Evolutionary conservation across 1,140 invertebrate species (phyloP), one percentile per base, ranked within the genome.

Genomic region (Gonatopus flavifemur): DNA sequence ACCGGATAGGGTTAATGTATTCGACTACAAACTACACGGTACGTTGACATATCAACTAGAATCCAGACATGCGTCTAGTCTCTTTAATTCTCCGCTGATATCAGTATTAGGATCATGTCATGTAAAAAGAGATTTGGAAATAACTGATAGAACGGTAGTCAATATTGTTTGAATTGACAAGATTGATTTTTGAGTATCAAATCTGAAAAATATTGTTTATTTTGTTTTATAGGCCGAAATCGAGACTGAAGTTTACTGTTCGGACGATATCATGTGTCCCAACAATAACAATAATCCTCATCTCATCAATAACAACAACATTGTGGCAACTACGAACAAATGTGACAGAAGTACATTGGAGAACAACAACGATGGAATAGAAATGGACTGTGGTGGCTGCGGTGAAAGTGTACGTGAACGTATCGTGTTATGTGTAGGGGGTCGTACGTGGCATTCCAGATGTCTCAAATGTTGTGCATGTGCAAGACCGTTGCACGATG

Each of bases 331-430:
- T 51, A 52, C 19, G 55, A 60, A 12, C 44, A n/a, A n/a, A n/a
- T n/a, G n/a, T n/a, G n/a, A n/a, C n/a, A n/a, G n/a, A n/a, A n/a
- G n/a, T n/a, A n/a, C n/a, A n/a, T n/a, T n/a, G n/a, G n/a, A n/a
- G n/a, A n/a, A n/a, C n/a, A 42, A 36, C 18, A 56, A 66, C 21
- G 61, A 70, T 32, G 39, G 49, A 10, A 57, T 67, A 60, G 72
- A 72, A 52, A 77, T 78, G 75, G 73, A 77, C 28, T 78, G 76
- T 45, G 75, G 75, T 45, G 75, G 74, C 42, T 78, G 76, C 49
- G 76, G 76, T 10, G 66, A 75, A 63, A 65, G 67, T 32, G 70
- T 78, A 7, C 65, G 65, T 28, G 76, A 78, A 39, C 71, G 75
- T 19, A 76, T 66, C 35, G 67, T 78, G 21, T 53, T 78, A 21